Evolutionary conservation across 2,888 invertebrate genomes (phyloP).

Genomic region (Latrodectus hesperus): DNA sequence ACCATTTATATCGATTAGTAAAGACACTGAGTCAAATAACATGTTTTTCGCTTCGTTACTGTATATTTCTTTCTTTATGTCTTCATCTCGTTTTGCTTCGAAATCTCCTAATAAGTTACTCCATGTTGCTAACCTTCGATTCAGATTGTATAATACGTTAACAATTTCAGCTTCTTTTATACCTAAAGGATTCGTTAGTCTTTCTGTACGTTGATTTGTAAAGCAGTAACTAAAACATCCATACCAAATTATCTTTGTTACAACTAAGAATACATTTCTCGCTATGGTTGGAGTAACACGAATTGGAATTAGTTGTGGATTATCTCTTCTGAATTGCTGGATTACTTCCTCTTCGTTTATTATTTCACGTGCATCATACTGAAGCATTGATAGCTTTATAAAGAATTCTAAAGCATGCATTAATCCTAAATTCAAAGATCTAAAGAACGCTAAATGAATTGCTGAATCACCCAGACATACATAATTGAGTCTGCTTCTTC

Average conservation of each 20-base stretch:
- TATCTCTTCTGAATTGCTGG: not conserved
- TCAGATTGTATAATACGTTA: not conserved
- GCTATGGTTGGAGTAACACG: constrained; percentile 1
- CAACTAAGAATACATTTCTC: constrained; percentile 19
- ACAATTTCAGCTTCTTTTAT: constrained; percentile 10
- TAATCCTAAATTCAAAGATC: constrained; percentile 26
- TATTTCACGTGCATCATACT: not conserved
- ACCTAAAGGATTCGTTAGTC: constrained; percentile 16
- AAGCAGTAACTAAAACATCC: constrained; percentile 21
- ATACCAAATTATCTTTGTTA: constrained; percentile 31
- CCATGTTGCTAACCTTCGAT: constrained; percentile 10
- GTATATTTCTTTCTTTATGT: constrained; percentile 16
- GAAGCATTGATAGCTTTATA: constrained; percentile 23
- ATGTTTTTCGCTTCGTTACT: constrained; percentile 10
- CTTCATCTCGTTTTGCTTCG: constrained; percentile 14
- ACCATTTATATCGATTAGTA: constrained; percentile 26
- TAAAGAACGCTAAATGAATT: constrained; percentile 28
- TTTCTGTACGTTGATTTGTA: constrained; percentile 10
- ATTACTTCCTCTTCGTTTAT: constrained; percentile 6
- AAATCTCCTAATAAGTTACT: constrained; percentile 6
- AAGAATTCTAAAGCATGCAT: constrained; percentile 28
- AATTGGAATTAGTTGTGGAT: constrained; percentile 9
- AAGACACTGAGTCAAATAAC: constrained; percentile 5
- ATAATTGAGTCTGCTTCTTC: constrained; percentile 4
- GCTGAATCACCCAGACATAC: constrained; percentile 29